phyloP scores from a whole-genome alignment of 1,140 invertebrate genomes.

The Diuraphis noxia region DNA sequence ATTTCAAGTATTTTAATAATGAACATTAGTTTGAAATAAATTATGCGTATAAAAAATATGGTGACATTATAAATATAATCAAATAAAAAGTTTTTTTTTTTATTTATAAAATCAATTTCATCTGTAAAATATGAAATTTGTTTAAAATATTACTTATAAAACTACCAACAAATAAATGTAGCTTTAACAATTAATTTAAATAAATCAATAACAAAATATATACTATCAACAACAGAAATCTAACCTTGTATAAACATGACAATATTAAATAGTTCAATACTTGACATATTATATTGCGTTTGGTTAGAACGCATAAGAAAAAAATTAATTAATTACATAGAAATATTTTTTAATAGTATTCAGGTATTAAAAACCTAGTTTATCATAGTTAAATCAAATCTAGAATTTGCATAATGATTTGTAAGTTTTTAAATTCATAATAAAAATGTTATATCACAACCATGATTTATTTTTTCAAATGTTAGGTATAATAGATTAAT shows the following conservation, averaged over 20 bases:
- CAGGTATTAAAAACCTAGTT: background rate
- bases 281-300: background rate
- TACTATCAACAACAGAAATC: background rate
- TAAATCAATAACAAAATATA: constrained; percentile 7
- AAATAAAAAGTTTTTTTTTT: no score
- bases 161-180: background rate
- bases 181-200: background rate
- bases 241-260: constrained; percentile 13
- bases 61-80: background rate
- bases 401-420: background rate
- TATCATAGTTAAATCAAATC: background rate
- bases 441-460: background rate
- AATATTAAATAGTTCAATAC: background rate
- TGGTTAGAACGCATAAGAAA: background rate
- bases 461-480: background rate
- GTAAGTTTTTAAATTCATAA: background rate
- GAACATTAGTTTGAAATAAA: background rate
- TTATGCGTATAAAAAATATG: no score
- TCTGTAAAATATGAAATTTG: background rate
- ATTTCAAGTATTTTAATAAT: background rate
- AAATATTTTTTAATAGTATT: background rate
- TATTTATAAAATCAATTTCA: background rate
- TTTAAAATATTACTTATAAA: background rate
- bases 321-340: background rate
- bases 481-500: background rate